A percentile compares a stretch with the other conserved stretches of the same genome.
Evolutionary conservation across 35 echinoderm and acorn worm genomes (phyloP).

Genomic region (Strongylocentrotus purpuratus): DNA sequence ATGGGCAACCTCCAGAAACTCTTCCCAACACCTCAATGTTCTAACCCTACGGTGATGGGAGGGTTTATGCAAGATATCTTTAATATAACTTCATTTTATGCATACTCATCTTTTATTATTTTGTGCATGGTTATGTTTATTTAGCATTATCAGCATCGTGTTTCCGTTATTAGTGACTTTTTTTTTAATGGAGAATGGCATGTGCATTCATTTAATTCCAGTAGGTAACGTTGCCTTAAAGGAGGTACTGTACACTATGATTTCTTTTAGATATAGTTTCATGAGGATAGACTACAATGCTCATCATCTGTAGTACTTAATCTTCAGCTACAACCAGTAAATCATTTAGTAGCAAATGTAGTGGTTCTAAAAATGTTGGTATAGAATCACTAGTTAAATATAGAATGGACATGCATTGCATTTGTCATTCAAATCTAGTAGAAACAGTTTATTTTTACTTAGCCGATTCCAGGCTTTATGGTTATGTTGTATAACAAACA

Average conservation of each 20-base stretch:
- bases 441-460: too few species aligned
- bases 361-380: too few species aligned
- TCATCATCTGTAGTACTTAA: neutral
- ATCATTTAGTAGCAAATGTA: too few species aligned
- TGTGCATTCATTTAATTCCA: neutral
- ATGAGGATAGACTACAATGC: neutral
- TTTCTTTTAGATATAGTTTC: neutral
- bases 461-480: too few species aligned
- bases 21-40: neutral
- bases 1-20: neutral
- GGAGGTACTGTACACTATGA: neutral
- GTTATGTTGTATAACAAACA: too few species aligned
- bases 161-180: neutral
- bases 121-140: constrained; percentile 13
- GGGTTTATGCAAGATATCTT: neutral
- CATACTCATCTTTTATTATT: neutral
- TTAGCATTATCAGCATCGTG: neutral
- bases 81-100: neutral
- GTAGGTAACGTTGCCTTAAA: neutral
- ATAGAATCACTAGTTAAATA: too few species aligned
- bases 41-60: neutral
- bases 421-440: too few species aligned
- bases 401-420: too few species aligned
- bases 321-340: neutral
- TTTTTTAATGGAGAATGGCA: neutral